Percentiles rank a stretch among this genome's conserved stretches.
phyloP scores from a whole-genome alignment of 1,140 invertebrate genomes.

The Lysiphlebus fabarum region DNA sequence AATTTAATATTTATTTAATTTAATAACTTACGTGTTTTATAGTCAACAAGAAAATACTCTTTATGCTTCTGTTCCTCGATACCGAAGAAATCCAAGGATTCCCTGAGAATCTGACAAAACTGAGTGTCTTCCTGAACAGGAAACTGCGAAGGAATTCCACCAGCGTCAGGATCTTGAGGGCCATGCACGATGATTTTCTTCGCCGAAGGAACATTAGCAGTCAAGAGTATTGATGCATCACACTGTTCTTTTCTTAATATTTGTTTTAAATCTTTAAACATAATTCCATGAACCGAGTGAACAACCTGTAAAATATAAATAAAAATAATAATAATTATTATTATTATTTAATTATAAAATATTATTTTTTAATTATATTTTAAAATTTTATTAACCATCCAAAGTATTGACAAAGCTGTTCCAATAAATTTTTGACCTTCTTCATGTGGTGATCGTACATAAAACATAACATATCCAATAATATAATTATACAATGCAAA shows the following conservation, averaged over 20 bases:
- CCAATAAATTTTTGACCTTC: constrained; percentile 90
- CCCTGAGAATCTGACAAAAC: constrained; percentile 91
- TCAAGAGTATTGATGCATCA: constrained; percentile 94
- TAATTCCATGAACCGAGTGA: constrained; percentile 95
- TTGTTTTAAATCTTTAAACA: constrained; percentile 99
- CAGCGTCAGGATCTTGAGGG: constrained; percentile 81
- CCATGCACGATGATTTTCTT: constrained; percentile 99
- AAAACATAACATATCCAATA: constrained; percentile 99
- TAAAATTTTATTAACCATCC: constrained; percentile 87
- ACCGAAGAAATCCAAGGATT: constrained; percentile 96
- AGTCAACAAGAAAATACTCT: constrained; percentile 93
- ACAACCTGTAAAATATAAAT: constrained; percentile 81
- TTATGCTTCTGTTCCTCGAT: constrained; percentile 87
- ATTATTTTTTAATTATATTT: too few species aligned
- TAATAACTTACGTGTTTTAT: constrained; percentile 87
- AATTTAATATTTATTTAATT: constrained; percentile 14
- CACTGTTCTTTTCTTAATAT: constrained; percentile 98
- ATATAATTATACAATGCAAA: constrained; percentile 99
- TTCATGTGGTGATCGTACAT: constrained; percentile 91
- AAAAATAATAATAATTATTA: constrained; percentile 15
- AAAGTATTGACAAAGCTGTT: constrained; percentile 88
- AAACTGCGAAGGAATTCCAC: constrained; percentile 96
- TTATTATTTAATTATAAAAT: neutral
- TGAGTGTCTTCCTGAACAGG: constrained; percentile 98
- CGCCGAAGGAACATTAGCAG: constrained; percentile 97